Base-by-base conservation (phyloP, 1,140 invertebrate species). In the Mylabris phalerata region DNA sequence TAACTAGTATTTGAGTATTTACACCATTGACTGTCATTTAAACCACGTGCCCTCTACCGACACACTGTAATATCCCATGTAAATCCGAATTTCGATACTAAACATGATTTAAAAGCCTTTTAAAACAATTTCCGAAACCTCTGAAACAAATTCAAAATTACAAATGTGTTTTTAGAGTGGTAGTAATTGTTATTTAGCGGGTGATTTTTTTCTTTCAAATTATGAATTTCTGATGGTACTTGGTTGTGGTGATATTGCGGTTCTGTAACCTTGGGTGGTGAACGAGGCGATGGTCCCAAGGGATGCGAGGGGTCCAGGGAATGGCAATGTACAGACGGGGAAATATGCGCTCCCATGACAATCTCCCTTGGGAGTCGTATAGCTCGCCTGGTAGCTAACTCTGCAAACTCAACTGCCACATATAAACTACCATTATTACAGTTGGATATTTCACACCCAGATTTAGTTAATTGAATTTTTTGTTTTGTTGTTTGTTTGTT, bases 271-370 rank as follows among this genome's bases (percentile, higher is more conserved):
- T 54, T 55, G 62, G 51, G 48, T 43, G 55, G 54, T 58, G 59
- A 52, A 54, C 59, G 57, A 54, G 51, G 51, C 55, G 54, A 45
- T 48, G 55, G 50, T 52, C 61, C 61, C 58, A 55, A 51, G 63
- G 57, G 57, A 55, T 45, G 25, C 51, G 52, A 48, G 48, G 55
- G 62, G 47, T 57, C 61, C 62, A 61, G 54, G 66, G 60, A 57
- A 59, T 50, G 50, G 63, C 58, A 65, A 51, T 50, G 49, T 49
- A 61, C 66, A 66, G 66, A 64, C 66, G 61, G 66, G 66, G 66
- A 68, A 68, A 68, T 68, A 68, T 66, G 66, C 66, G 64, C 64
- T 68, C 66, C 66, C 66, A 68, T 68, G 64, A 62, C 62, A 63
- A 50, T 49, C 11, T 68, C 66, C 66, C 66, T 52, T 51, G 64